Percentiles rank a stretch among this genome's conserved stretches.
These are phyloP conservation scores for Apoda limacodes DNA, from an alignment of 2,888 invertebrate genomes.

Conservation along the genomic window DNA sequence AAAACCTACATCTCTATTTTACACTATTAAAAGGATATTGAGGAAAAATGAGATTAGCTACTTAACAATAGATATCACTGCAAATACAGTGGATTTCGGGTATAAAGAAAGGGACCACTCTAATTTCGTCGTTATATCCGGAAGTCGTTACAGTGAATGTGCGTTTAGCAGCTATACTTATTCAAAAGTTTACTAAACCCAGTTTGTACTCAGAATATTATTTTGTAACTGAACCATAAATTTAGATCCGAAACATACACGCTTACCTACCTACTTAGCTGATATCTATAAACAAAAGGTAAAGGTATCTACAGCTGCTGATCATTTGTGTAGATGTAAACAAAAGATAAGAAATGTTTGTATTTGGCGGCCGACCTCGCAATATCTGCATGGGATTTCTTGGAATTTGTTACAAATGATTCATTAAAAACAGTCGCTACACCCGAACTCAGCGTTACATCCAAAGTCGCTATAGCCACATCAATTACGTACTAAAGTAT, in stretches of 20 bases:
- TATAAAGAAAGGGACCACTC: constrained; percentile 3
- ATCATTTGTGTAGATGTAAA: constrained; percentile 4
- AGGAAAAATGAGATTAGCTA: no score
- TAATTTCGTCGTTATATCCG: constrained; percentile 3
- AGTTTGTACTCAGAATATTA: background rate
- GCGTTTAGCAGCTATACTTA: no score
- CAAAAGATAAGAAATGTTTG: constrained; percentile 6
- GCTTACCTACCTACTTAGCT: constrained; percentile 3
- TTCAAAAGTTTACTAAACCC: background rate
- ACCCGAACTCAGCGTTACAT: constrained; percentile 5
- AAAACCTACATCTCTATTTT: no score
- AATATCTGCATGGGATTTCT: constrained; percentile 8
- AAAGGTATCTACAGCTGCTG: constrained; percentile 5
- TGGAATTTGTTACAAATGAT: constrained; percentile 7
- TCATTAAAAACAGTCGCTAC: constrained; percentile 8
- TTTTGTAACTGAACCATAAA: background rate
- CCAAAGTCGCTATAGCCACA: background rate
- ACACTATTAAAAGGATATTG: no score
- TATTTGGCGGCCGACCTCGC: constrained; percentile 6
- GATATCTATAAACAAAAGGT: constrained; percentile 8
- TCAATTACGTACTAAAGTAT: background rate
- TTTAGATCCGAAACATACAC: background rate
- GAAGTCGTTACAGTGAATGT: constrained; percentile 4
- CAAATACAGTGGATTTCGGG: constrained; percentile 1
- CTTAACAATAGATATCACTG: background rate